phyloP scores from a whole-genome alignment of 2,113 vertebrate genomes.

The Prolemur simus region DNA sequence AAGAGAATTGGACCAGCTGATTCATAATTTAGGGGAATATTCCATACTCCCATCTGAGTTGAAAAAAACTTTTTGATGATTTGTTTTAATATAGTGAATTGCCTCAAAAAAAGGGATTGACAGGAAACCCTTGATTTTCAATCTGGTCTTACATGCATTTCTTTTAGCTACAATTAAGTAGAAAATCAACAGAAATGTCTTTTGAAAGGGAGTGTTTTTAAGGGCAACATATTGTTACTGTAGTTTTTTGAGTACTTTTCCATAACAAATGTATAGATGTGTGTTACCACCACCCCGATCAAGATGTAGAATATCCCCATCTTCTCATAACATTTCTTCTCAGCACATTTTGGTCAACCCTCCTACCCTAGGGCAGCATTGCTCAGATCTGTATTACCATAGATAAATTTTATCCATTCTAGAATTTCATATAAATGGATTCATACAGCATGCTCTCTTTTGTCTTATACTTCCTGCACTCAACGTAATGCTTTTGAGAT shows the following conservation, averaged over 20 bases:
- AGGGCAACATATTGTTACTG: not conserved
- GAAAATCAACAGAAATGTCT: not conserved
- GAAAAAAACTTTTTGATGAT: not conserved
- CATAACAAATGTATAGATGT: no score
- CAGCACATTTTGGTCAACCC: not conserved
- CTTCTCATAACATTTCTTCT: not conserved
- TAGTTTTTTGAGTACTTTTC: not conserved
- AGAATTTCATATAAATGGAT: not conserved
- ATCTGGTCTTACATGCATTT: not conserved
- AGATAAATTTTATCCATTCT: not conserved
- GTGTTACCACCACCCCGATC: not conserved
- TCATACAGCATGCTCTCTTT: not conserved
- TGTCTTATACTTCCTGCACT: not conserved
- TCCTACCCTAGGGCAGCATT: no score
- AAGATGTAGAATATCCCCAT: not conserved
- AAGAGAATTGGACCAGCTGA: not conserved
- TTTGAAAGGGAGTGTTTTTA: not conserved
- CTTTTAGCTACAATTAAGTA: not conserved
- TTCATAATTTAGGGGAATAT: not conserved
- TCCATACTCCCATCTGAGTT: not conserved
- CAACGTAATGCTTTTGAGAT: not conserved
- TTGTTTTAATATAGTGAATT: not conserved
- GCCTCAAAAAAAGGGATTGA: not conserved
- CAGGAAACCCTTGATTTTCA: not conserved
- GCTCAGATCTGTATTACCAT: not conserved